A percentile compares a stretch with the other conserved stretches of the same genome.
These are phyloP conservation scores for Poecilia wingei DNA, from an alignment of 2,797 vertebrate species.

Conservation along the genomic window DNA sequence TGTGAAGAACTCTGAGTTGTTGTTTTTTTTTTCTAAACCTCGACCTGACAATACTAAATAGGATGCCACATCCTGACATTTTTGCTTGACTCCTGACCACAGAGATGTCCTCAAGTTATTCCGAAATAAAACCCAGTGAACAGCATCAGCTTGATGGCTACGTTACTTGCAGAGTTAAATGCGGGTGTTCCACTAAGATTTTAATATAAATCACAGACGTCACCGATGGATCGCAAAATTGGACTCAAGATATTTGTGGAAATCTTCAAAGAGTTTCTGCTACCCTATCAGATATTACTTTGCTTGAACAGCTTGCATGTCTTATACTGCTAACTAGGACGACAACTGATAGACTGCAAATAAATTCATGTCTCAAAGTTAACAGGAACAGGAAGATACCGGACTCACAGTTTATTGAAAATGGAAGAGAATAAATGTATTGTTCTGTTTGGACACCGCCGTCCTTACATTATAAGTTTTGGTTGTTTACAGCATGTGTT, in stretches of 20 bases:
- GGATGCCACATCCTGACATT: background rate
- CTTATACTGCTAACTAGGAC: background rate
- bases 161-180: background rate
- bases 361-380: background rate
- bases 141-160: background rate
- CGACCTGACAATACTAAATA: background rate
- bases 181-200: background rate
- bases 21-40: background rate
- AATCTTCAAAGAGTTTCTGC: background rate
- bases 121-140: background rate
- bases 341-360: background rate
- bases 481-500: background rate
- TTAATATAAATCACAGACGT: background rate
- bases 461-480: background rate
- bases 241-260: background rate
- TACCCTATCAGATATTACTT: background rate
- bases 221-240: background rate
- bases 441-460: background rate
- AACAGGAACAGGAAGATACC: background rate
- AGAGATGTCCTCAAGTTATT: background rate
- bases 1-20: background rate
- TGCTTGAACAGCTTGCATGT: background rate
- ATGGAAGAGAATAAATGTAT: background rate
- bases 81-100: background rate
- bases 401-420: background rate